Evolutionary conservation across 2,888 invertebrate species (phyloP).

Genomic region (Branchellion lobata): DNA sequence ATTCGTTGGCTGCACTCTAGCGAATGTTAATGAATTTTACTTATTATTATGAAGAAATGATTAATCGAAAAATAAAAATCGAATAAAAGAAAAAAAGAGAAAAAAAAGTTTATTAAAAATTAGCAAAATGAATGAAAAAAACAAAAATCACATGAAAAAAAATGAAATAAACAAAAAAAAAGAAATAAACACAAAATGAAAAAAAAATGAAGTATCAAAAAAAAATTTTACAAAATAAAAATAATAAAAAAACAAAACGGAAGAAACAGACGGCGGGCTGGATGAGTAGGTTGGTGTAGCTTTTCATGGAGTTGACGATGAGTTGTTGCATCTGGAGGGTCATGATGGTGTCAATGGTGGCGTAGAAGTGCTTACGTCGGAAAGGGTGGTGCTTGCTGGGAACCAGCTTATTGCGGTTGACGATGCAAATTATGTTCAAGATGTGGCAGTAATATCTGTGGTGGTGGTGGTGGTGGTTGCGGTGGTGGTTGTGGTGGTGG

Average conservation of each 20-base stretch:
- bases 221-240: too few relatives aligned
- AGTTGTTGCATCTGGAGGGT: conserved; percentile 80
- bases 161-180: too few relatives aligned
- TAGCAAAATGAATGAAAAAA: too few relatives aligned
- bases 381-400: conserved; percentile 24
- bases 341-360: conserved; percentile 83
- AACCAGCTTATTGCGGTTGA: conserved; percentile 32
- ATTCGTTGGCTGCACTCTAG: conserved; percentile 60
- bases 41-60: not conserved
- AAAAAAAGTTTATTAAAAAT: too few relatives aligned
- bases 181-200: too few relatives aligned
- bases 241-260: not conserved
- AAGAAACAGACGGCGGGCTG: conserved; percentile 70
- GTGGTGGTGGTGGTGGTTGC: too few relatives aligned
- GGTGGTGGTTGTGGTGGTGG: too few relatives aligned
- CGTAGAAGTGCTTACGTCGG: conserved; percentile 72
- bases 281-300: conserved; percentile 75
- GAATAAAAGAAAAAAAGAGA: too few relatives aligned
- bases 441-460: conserved; percentile 33
- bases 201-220: too few relatives aligned
- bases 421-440: conserved; percentile 32
- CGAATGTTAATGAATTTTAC: not conserved
- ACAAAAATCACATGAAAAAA: too few relatives aligned
- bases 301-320: conserved; percentile 76
- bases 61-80: too few relatives aligned